These are phyloP conservation scores for Scyliorhinus canicula DNA, from an alignment of 2,797 vertebrate species.

Conservation along the genomic window DNA sequence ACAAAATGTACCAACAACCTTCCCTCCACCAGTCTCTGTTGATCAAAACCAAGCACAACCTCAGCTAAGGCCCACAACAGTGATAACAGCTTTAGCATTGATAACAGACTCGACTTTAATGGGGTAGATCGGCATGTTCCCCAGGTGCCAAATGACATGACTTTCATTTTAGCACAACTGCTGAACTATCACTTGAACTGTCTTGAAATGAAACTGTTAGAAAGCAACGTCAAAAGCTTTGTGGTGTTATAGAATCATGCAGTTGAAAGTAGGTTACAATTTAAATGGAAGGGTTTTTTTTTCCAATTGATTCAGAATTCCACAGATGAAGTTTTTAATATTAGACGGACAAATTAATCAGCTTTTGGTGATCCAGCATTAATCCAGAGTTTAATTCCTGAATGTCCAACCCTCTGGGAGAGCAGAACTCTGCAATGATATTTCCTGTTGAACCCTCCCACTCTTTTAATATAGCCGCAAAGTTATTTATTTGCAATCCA, in stretches of 20 bases:
- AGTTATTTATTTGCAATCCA: slow-evolving; percentile 28
- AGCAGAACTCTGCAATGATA: background rate
- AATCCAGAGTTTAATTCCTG: slow-evolving; percentile 17
- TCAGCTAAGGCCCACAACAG: no score
- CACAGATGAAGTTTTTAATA: background rate
- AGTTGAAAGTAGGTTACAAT: background rate
- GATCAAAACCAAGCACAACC: no score
- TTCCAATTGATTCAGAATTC: no score
- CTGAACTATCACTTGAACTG: background rate
- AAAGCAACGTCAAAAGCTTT: background rate
- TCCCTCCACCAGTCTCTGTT: no score
- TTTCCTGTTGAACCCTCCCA: background rate
- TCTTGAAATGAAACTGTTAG: background rate
- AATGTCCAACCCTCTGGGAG: background rate
- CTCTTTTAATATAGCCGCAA: background rate
- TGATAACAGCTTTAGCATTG: background rate
- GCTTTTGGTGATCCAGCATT: slow-evolving; percentile 1
- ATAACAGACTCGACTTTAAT: background rate
- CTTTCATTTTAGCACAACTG: background rate
- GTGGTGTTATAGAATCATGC: background rate
- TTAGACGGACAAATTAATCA: slow-evolving; percentile 2
- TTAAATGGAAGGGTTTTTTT: background rate
- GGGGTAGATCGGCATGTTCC: background rate
- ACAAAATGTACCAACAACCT: no score
- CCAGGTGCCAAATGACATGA: background rate